Conservation (phyloP, 2,888 invertebrate species). For the Habroteleia sp. region DNA sequence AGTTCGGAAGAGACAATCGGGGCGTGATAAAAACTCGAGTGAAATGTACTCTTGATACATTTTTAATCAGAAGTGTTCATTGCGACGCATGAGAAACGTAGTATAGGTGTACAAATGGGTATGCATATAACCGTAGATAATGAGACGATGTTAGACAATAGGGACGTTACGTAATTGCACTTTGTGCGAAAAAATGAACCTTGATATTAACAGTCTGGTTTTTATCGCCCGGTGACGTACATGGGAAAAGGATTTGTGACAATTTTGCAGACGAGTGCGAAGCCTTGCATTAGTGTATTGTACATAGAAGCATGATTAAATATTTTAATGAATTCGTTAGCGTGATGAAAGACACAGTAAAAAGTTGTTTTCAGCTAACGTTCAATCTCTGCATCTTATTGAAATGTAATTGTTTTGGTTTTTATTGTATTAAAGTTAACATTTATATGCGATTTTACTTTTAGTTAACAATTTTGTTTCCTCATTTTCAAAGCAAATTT, state of each 20-base stretch:
- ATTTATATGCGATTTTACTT: too few relatives aligned
- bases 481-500: too few relatives aligned
- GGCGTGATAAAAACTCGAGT: slow-evolving; percentile 20
- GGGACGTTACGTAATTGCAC: slow-evolving; percentile 59
- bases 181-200: slow-evolving; percentile 58
- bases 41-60: slow-evolving; percentile 39
- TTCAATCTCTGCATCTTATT: too few relatives aligned
- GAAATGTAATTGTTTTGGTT: too few relatives aligned
- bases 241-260: slow-evolving; percentile 44
- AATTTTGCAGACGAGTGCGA: slow-evolving; percentile 33
- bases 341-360: slow-evolving; percentile 2
- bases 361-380: slow-evolving; percentile 19
- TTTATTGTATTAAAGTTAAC: too few relatives aligned
- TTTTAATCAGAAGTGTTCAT: slow-evolving; percentile 48
- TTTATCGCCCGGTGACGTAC: slow-evolving; percentile 39
- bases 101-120: slow-evolving; percentile 18
- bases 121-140: slow-evolving; percentile 35
- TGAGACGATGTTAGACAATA: slow-evolving; percentile 52
- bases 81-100: background rate
- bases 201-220: slow-evolving; percentile 53
- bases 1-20: slow-evolving; percentile 17
- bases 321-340: slow-evolving; percentile 53
- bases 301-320: slow-evolving; percentile 52
- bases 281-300: slow-evolving; percentile 26
- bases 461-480: too few relatives aligned